Conservation (phyloP, 37 sponge, comb jelly and placozoan genomes). For the Cliona cf. orientalis region DNA sequence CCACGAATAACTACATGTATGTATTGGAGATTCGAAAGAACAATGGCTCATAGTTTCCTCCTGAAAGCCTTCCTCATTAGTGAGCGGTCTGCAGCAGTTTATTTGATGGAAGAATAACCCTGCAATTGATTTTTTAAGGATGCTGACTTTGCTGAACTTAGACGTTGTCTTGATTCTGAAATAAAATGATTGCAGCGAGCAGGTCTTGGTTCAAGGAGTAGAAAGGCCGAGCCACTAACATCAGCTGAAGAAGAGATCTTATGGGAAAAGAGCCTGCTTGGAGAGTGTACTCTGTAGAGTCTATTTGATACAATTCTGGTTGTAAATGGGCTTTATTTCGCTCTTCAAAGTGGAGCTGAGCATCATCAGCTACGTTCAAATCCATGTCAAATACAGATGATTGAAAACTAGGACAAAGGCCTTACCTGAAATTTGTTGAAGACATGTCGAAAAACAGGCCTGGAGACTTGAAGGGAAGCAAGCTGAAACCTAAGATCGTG, state of each 20-base stretch:
- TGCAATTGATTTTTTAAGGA: constrained; percentile 34
- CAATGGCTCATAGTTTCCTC: constrained; percentile 12
- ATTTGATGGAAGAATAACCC: background rate
- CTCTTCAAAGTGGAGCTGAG: constrained; percentile 49
- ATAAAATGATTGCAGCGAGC: constrained; percentile 41
- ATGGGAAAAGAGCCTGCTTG: constrained; percentile 40
- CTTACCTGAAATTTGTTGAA: constrained; percentile 32
- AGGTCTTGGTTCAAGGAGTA: constrained; percentile 10
- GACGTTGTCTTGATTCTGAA: constrained; percentile 39
- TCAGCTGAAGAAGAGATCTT: constrained; percentile 27
- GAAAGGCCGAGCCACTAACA: constrained; percentile 29
- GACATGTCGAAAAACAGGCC: constrained; percentile 48
- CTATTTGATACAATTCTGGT: constrained; percentile 43
- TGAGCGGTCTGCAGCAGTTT: background rate
- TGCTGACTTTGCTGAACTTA: constrained; percentile 18
- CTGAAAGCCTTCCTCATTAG: constrained; percentile 7
- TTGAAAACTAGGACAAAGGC: constrained; percentile 25
- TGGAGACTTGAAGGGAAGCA: constrained; percentile 46
- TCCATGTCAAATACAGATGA: constrained; percentile 31
- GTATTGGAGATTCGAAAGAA: constrained; percentile 1
- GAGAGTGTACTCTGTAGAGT: constrained; percentile 7
- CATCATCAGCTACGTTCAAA: constrained; percentile 27
- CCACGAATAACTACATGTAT: background rate
- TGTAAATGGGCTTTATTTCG: constrained; percentile 40
- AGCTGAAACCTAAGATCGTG: constrained; percentile 23